phyloP scores from a whole-genome alignment of 2,888 invertebrate species.

The Scaeva pyrastri region DNA sequence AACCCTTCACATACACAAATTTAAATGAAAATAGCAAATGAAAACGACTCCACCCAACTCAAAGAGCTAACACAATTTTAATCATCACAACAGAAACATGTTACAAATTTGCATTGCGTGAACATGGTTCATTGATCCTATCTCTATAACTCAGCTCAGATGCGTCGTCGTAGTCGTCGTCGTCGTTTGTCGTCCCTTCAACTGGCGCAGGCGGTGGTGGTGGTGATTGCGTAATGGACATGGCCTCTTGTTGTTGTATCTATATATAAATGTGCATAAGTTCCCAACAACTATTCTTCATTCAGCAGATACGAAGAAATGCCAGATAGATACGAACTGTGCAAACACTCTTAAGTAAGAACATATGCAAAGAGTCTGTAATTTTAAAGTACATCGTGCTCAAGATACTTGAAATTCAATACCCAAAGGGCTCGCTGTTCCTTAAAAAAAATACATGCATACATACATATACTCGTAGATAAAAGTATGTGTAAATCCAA shows the following conservation, averaged over 20 bases:
- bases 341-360: conserved; percentile 54
- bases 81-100: conserved; percentile 61
- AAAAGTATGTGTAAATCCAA: not conserved
- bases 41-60: conserved; percentile 45
- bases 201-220: conserved; percentile 31
- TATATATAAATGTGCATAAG: no score
- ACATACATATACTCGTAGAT: not conserved
- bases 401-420: conserved; percentile 71
- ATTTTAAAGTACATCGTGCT: conserved; percentile 68
- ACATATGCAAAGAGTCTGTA: conserved; percentile 69
- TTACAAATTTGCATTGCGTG: conserved; percentile 70
- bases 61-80: conserved; percentile 43
- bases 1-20: not conserved
- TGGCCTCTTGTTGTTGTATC: conserved; percentile 3
- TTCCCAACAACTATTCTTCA: conserved; percentile 23
- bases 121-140: conserved; percentile 69
- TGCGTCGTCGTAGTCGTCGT: conserved; percentile 21
- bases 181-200: conserved; percentile 24
- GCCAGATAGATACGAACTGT: conserved; percentile 36
- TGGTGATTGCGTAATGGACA: conserved; percentile 59
- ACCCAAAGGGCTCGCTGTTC: conserved; percentile 54
- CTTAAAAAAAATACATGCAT: conserved; percentile 14
- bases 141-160: conserved; percentile 41
- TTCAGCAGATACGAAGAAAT: conserved; percentile 24
- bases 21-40: conserved; percentile 12